Evolutionary conservation across 1,140 invertebrate species (phyloP), one percentile per base, ranked within the genome.

Genomic region (Saccostrea echinata): DNA sequence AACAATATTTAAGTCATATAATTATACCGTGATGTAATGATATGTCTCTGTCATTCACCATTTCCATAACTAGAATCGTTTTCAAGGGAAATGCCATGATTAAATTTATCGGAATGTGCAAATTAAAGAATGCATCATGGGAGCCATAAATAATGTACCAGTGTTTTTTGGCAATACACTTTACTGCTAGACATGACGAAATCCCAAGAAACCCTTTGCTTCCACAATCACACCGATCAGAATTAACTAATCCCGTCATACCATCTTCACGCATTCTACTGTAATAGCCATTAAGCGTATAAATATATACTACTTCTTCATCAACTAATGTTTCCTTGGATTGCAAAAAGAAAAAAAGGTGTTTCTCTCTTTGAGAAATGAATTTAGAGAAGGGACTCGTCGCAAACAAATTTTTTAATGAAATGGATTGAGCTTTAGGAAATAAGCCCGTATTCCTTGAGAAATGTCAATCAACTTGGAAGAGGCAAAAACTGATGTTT

Each of bases 31-130:
- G 43, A 43, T 43, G 43, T 43, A 43, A 43, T 0, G 43, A 43
- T 43, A 43, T 43, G 43, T 43, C 55, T 61, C 55, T 21, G 53
- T 61, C 43, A 43, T 61, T 61, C 55, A 61, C 18, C 55, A 18
- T 61, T 55, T 61, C 55, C 18, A 61, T 61, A n/a, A 61, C 6
- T n/a, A 16, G 21, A 61, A 61, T 61, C 55, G 55, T 21, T 61
- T 61, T 61, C 55, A 61, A 61, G 6, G 55, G 16, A 61, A n/a
- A 61, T 61, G 55, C 55, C n/a, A 6, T 61, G 55, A 61, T 61
- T n/a, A 61, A 61, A 61, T 61, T 61, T 61, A 61, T 61, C n/a
- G n/a, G 55, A 61, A 61, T 61, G 55, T 61, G 55, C 55, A 61
- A 61, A 61, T 21, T n/a, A 61, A 61, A 61, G 55, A 61, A n/a